Evolutionary conservation across 2,888 invertebrate species (phyloP).

Genomic region (Torymus tubicola): DNA sequence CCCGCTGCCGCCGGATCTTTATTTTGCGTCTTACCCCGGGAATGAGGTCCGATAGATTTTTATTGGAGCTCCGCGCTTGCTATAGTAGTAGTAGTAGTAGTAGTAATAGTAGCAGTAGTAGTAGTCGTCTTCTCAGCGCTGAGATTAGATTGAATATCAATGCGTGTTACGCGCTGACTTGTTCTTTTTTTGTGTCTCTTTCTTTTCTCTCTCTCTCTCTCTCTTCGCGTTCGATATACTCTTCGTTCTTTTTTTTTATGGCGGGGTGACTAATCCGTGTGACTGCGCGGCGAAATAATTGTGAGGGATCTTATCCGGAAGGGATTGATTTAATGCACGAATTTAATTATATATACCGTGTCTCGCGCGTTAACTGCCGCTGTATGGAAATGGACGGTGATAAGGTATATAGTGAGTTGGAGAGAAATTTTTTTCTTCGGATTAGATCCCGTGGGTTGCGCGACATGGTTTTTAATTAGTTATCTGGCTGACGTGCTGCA

Average conservation of each 20-base stretch:
- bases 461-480: no score
- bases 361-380: background rate
- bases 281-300: background rate
- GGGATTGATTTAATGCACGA: background rate
- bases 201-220: conserved; percentile 11
- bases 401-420: no score
- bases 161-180: conserved; percentile 9
- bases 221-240: background rate
- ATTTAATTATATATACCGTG: background rate
- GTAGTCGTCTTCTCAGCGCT: conserved; percentile 21
- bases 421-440: no score
- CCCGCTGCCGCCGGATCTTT: conserved; percentile 61
- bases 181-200: conserved; percentile 11
- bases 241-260: background rate
- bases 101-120: no score
- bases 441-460: no score
- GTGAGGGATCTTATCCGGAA: conserved; percentile 3
- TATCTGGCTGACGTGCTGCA: no score
- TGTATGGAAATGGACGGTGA: conserved; percentile 1
- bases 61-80: conserved; percentile 40
- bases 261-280: conserved; percentile 6
- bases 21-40: conserved; percentile 63
- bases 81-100: background rate
- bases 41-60: conserved; percentile 57
- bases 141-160: conserved; percentile 57